These are phyloP conservation scores for Caenorhabditis inopinata DNA, from an alignment of 1,140 invertebrate genomes.

Conservation along the genomic window DNA sequence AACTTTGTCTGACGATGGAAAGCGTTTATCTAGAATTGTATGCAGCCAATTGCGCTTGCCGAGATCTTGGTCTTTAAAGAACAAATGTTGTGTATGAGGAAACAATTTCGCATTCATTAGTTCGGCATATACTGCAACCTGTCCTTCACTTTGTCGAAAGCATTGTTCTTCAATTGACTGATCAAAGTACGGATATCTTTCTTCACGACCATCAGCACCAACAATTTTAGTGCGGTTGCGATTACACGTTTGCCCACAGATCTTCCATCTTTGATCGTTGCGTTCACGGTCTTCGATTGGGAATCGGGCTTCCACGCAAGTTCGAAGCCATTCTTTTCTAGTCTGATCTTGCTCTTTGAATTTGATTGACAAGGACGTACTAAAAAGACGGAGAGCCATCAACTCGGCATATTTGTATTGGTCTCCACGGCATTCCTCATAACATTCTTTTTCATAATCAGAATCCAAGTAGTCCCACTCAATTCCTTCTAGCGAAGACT, in stretches of 20 bases:
- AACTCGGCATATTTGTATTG: constrained; percentile 35
- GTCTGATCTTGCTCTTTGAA: constrained; percentile 42
- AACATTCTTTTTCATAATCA: constrained; percentile 25
- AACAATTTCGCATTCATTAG: constrained; percentile 25
- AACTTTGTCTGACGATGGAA: constrained; percentile 28
- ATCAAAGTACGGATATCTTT: constrained; percentile 35
- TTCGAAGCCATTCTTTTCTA: constrained; percentile 35
- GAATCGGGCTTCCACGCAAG: constrained; percentile 30
- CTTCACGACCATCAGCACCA: constrained; percentile 24
- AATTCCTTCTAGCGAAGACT: background rate
- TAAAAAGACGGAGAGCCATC: constrained; percentile 31
- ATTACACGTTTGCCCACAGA: constrained; percentile 26
- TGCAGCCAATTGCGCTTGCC: constrained; percentile 40
- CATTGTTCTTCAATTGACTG: constrained; percentile 40
- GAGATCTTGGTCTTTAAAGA: constrained; percentile 43
- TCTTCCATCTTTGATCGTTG: constrained; percentile 38
- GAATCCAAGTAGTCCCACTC: background rate
- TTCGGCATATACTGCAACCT: constrained; percentile 21
- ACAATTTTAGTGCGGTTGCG: constrained; percentile 36
- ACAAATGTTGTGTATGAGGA: constrained; percentile 14
- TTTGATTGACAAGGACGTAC: background rate
- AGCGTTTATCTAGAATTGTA: constrained; percentile 6
- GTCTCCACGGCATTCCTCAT: background rate
- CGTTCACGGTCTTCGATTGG: constrained; percentile 5
- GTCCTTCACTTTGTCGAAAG: background rate